Conservation (phyloP, 2,113 vertebrate species). For the Crotalus helleri region DNA sequence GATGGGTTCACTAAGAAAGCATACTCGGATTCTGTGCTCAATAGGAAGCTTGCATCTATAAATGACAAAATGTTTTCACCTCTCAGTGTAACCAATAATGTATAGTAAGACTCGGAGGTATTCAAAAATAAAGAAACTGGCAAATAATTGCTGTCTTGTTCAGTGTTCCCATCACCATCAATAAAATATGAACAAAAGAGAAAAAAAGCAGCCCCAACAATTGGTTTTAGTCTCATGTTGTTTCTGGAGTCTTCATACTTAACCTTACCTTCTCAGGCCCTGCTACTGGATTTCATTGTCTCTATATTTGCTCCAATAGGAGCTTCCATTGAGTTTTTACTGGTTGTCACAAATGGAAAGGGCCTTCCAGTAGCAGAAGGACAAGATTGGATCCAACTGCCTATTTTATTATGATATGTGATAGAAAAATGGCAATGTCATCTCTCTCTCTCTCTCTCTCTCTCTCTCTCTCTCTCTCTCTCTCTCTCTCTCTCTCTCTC, state of each 20-base stretch:
- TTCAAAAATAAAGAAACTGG: not conserved
- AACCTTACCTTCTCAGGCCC: no score
- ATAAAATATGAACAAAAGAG: not conserved
- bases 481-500: not conserved
- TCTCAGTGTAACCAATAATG: not conserved
- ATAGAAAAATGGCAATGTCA: not conserved
- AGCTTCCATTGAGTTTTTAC: not conserved
- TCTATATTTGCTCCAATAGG: not conserved
- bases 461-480: no score
- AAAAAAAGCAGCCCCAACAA: not conserved
- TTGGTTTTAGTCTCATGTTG: not conserved
- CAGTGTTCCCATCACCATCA: not conserved
- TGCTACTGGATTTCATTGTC: not conserved
- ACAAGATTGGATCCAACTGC: not conserved
- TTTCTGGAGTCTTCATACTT: not conserved
- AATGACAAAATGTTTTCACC: not conserved
- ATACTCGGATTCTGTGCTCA: not conserved
- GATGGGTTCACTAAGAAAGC: not conserved
- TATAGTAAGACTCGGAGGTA: not conserved
- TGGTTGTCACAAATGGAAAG: not conserved
- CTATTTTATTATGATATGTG: not conserved
- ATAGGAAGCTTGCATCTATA: not conserved
- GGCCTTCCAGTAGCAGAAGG: not conserved
- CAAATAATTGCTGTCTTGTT: not conserved
- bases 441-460: not conserved